Percentiles rank a stretch among this genome's conserved stretches.
phyloP scores from a whole-genome alignment of 2,797 vertebrate genomes.

The Takifugu ocellatus region DNA sequence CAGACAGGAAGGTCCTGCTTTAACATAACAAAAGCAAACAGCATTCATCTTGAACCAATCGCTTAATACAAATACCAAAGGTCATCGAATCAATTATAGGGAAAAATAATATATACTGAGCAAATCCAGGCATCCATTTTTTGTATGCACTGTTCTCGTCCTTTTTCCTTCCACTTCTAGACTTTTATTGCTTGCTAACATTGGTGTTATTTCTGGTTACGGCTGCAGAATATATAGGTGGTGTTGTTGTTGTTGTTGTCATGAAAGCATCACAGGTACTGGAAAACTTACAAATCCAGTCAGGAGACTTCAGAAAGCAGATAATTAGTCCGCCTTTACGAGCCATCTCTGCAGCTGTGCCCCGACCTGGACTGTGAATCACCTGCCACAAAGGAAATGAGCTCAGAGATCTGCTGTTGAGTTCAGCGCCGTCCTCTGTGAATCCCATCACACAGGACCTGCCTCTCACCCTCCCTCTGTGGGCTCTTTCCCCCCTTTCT shows the following conservation, averaged over 20 bases:
- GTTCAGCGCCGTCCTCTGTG: conserved; percentile 5
- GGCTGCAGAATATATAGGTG: too few species aligned
- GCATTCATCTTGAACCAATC: too few species aligned
- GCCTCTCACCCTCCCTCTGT: background rate
- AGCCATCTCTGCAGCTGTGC: conserved; percentile 14
- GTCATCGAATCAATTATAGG: too few species aligned
- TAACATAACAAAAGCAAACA: too few species aligned
- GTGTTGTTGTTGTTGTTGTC: too few species aligned
- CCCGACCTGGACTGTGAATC: conserved; percentile 14
- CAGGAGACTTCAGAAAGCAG: conserved; percentile 9
- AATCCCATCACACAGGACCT: conserved; percentile 14
- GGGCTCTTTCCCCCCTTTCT: conserved; percentile 14
- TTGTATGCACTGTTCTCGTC: too few species aligned
- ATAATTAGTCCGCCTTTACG: conserved; percentile 26
- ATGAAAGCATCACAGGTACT: conserved; percentile 8
- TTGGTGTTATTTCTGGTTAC: too few species aligned
- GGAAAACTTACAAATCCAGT: conserved; percentile 8
- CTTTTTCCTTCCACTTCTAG: too few species aligned
- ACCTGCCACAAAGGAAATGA: conserved; percentile 31
- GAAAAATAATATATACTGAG: too few species aligned
- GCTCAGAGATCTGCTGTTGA: conserved; percentile 20
- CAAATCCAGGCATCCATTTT: too few species aligned
- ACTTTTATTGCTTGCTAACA: too few species aligned
- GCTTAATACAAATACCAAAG: too few species aligned
- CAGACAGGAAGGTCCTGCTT: background rate